These are phyloP conservation scores for Himalopsyche anomala DNA, from an alignment of 2,888 invertebrate species.

Conservation along the genomic window DNA sequence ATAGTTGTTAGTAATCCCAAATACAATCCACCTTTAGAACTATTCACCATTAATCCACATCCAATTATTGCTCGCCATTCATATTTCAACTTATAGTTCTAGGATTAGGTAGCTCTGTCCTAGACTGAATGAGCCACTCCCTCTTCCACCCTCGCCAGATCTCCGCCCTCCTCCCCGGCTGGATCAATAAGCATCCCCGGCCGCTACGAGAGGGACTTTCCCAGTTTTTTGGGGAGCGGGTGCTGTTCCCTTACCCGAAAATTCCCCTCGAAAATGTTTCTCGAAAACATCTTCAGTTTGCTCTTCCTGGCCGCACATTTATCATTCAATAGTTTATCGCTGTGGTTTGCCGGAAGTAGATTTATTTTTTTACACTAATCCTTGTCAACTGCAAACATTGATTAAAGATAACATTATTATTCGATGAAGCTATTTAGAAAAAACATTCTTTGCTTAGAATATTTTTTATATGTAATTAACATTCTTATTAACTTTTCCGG, in stretches of 20 bases:
- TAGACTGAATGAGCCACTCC: slow-evolving; percentile 42
- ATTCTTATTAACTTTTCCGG: too few species aligned
- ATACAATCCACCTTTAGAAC: background rate
- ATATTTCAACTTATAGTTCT: background rate
- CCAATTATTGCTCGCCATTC: slow-evolving; percentile 1
- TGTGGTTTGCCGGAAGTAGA: background rate
- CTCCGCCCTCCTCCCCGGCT: slow-evolving; percentile 8
- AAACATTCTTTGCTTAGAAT: too few species aligned
- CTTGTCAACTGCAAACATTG: too few species aligned
- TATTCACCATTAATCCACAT: background rate
- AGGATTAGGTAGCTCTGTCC: slow-evolving; percentile 19
- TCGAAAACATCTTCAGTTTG: slow-evolving; percentile 6
- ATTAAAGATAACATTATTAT: too few species aligned
- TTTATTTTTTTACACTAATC: background rate
- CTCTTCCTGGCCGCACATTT: background rate
- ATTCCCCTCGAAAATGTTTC: background rate
- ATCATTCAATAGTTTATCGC: background rate
- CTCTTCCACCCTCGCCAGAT: background rate
- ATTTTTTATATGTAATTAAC: too few species aligned
- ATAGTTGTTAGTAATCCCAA: background rate
- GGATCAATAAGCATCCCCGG: slow-evolving; percentile 44
- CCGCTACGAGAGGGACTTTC: slow-evolving; percentile 35
- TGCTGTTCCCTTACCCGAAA: slow-evolving; percentile 1
- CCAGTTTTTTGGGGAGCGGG: slow-evolving; percentile 44
- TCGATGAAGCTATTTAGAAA: too few species aligned